Evolutionary conservation across 2,113 vertebrate genomes (phyloP), one percentile per base, ranked within the genome.

Genomic region (Regulus satrapa): DNA sequence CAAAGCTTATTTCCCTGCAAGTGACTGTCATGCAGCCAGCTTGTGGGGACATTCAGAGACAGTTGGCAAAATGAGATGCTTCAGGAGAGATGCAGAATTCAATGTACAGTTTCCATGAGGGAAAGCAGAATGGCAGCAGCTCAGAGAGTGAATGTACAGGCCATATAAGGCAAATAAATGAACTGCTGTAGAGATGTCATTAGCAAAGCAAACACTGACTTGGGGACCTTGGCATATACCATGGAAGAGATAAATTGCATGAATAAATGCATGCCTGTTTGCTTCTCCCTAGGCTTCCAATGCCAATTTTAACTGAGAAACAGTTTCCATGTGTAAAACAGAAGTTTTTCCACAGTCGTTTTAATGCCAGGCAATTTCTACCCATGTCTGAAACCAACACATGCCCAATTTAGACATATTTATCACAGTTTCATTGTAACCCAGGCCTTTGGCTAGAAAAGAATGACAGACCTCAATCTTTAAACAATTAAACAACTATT

Each of bases 81-180:
- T 77, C 63, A 83, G 72, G 51, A 96, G 63, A 67, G 82, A 94
- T 86, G 31, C 72, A 90, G 59, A 92, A 85, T 88, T 67, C 59
- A 58, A 63, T 1, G 14, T 59, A 48, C n/a, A 59, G 75, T 92
- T 85, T 93, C 75, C 45, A 43, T 52, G 63, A 93, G 75, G 51
- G 89, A 94, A 95, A 43, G 81, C 43, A 69, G 92, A 76, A 93
- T 83, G 78, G 89, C 92, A 96, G 88, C 82, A 90, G 75, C 89
- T 94, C 88, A 83, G 64, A 46, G 85, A 76, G 51, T 58, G 71
- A 92, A 92, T 63, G 40, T 94, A 92, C 90, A 96, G 88, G 88
- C 93, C 88, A 92, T 96, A 93, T 90, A 97, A 96, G 94, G 92
- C 75, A 93, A 95, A 62, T 69, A 83, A 85, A 92, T 63, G 90